These are phyloP conservation scores for Iselma pallidipennis DNA, from an alignment of 2,888 invertebrate genomes.

Conservation along the genomic window DNA sequence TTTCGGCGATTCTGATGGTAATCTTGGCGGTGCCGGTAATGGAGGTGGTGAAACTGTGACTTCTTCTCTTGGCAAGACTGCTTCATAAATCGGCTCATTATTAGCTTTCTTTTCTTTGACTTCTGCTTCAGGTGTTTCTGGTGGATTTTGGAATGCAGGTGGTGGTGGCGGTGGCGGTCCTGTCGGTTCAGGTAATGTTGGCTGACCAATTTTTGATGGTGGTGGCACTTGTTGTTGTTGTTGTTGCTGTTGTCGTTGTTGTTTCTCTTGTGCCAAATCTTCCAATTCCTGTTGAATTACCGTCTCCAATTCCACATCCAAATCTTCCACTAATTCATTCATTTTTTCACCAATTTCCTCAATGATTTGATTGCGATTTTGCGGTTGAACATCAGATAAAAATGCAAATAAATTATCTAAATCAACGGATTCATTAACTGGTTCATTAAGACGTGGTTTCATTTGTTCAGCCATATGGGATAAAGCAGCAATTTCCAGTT, in stretches of 20 bases:
- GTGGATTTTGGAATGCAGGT: conserved; percentile 52
- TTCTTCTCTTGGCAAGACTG: conserved; percentile 74
- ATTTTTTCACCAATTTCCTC: conserved; percentile 85
- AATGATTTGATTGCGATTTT: conserved; percentile 63
- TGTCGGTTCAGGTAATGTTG: conserved; percentile 76
- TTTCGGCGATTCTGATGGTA: conserved; percentile 58
- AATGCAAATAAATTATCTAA: conserved; percentile 90
- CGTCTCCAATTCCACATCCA: conserved; percentile 76
- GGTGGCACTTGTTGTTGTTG: conserved; percentile 47
- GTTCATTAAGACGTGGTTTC: conserved; percentile 62
- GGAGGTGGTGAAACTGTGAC: conserved; percentile 56
- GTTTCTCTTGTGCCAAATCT: conserved; percentile 57
- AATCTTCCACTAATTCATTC: conserved; percentile 79
- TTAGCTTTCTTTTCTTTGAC: conserved; percentile 31
- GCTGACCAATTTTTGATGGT: conserved; percentile 61
- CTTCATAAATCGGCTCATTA: conserved; percentile 83
- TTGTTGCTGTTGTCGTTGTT: conserved; percentile 47
- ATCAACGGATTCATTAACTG: conserved; percentile 73
- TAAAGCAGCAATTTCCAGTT: conserved; percentile 71
- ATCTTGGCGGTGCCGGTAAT: conserved; percentile 56
- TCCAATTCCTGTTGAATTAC: conserved; percentile 67
- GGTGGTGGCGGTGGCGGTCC: conserved; percentile 62
- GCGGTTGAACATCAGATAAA: conserved; percentile 75
- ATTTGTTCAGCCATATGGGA: conserved; percentile 74
- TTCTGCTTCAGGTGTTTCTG: conserved; percentile 29